Base-by-base conservation (phyloP, 2,113 vertebrate species). In the Oriolus oriolus region DNA sequence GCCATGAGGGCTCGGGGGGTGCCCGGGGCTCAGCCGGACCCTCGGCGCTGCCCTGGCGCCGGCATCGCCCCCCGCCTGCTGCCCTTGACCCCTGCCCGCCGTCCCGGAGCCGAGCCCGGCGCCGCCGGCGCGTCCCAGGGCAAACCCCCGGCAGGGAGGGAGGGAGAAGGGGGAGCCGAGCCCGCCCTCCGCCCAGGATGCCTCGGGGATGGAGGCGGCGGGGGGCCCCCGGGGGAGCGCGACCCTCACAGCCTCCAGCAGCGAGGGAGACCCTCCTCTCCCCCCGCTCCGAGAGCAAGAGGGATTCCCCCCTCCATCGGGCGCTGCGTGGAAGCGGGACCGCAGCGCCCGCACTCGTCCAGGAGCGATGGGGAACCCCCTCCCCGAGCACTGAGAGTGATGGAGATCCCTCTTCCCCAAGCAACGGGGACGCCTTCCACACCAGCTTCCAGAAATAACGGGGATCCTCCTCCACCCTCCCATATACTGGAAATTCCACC, bases 151-250 rank as follows among this genome's bases (percentile, higher is more conserved):
- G 53, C 76, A 27, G 63, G 30, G 30, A 83, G 41, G 78, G 56
- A 56, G 63, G 39, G 69, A 86, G 71, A 79, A 82, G 63, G 84
- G 76, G 91, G 93, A 95, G 91, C 50, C 91, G 30, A 93, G 77
- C 91, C 94, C 96, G 83, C 93, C 91, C 96, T 91, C 89, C 84
- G 87, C 91, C 76, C 76, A 47, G 88, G 94, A 37, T 89, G 91
- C 86, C 53, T 45, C 79, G 75, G 93, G 91, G 95, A 96, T 96
- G 96, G 86, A 90, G 91, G 83, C 39, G 87, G 84, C 50, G 23
- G 73, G 59, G 92, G 71, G 83, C 60, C 66, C 65, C 77, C 37
- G 10, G 18, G 78, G 60, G 16, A 77, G 7, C 5, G 64, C 9
- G 89, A 92, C 91, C 91, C 93, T 86, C 71, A 6, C 2, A 27